These are phyloP conservation scores for Dicrurus megarhynchus DNA, from an alignment of 2,113 vertebrate genomes.

Conservation along the genomic window DNA sequence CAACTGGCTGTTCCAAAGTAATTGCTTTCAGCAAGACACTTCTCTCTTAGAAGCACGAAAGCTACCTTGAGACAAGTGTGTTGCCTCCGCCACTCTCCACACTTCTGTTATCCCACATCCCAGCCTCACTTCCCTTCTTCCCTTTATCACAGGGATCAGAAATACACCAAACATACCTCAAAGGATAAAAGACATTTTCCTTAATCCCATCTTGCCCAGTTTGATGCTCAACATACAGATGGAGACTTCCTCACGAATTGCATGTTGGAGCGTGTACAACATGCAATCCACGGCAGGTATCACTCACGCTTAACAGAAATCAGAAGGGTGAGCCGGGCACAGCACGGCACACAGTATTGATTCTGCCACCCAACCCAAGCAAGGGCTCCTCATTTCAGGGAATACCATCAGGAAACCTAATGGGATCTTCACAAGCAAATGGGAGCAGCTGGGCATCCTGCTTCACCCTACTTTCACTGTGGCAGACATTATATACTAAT, in stretches of 20 bases:
- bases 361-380: not conserved
- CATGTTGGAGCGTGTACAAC: not conserved
- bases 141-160: not conserved
- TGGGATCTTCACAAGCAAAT: not conserved
- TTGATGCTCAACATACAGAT: fast-evolving
- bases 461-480: not conserved
- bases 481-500: not conserved
- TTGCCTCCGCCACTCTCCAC: not conserved
- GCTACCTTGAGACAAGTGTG: fast-evolving
- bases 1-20: not conserved
- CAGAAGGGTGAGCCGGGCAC: not conserved
- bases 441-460: not conserved
- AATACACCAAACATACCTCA: not conserved
- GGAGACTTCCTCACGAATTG: not conserved
- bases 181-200: fast-evolving
- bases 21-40: not conserved
- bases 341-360: not conserved
- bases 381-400: not conserved
- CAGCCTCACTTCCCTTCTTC: not conserved
- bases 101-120: not conserved
- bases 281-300: not conserved
- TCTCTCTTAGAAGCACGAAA: not conserved
- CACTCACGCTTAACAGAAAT: not conserved
- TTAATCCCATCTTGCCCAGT: not conserved
- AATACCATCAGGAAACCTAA: not conserved